These are phyloP conservation scores for Ceuthmochares aereus DNA, from an alignment of 2,113 vertebrate genomes.

Conservation along the genomic window DNA sequence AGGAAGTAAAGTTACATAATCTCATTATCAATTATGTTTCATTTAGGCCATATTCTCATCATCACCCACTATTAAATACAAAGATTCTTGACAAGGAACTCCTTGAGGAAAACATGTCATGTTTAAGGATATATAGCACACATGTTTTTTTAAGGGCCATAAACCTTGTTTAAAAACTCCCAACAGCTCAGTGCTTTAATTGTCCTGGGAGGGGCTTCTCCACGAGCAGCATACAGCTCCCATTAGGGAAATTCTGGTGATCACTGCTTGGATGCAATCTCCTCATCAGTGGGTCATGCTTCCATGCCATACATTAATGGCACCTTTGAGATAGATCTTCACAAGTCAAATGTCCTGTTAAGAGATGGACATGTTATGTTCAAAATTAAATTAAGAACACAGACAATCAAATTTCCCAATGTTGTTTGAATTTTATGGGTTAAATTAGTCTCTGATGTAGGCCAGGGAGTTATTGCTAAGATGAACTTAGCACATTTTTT, in stretches of 20 bases:
- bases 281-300: not conserved
- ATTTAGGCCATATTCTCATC: slow-evolving; percentile 77
- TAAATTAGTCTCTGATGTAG: not conserved
- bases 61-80: slow-evolving; percentile 76
- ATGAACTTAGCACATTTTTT: not conserved
- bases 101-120: slow-evolving; percentile 77
- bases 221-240: not conserved
- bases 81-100: slow-evolving; percentile 76
- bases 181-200: slow-evolving; percentile 20
- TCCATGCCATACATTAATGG: not conserved
- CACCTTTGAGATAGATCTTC: slow-evolving; percentile 41
- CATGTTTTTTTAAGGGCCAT: slow-evolving; percentile 47
- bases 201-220: slow-evolving; percentile 11
- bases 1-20: slow-evolving; percentile 78
- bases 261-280: not conserved
- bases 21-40: slow-evolving; percentile 77
- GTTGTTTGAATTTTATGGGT: not conserved
- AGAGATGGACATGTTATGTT: slow-evolving; percentile 27
- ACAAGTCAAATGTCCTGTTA: slow-evolving; percentile 42
- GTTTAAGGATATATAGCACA: slow-evolving; percentile 77
- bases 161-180: slow-evolving; percentile 33
- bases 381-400: slow-evolving; percentile 45
- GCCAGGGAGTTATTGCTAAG: not conserved
- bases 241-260: not conserved
- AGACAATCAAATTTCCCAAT: not conserved